Percentiles rank a stretch among this genome's conserved stretches.
These are phyloP conservation scores for Raja brachyura DNA, from an alignment of 2,113 vertebrate genomes.

Conservation along the genomic window DNA sequence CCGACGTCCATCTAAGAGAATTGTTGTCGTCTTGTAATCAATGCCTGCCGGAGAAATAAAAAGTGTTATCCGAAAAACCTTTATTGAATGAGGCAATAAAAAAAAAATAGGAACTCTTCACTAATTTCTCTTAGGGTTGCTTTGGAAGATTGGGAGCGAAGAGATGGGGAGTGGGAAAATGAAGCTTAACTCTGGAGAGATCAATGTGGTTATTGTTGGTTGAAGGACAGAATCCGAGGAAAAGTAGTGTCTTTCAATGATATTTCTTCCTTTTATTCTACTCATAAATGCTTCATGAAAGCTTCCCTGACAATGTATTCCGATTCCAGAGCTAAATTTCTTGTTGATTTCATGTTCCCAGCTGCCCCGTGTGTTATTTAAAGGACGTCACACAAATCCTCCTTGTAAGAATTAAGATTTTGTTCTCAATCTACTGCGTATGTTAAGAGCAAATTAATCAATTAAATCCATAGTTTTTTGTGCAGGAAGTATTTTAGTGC, in stretches of 20 bases:
- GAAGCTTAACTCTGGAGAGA: neutral
- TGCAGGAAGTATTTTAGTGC: too few species aligned
- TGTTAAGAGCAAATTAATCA: neutral
- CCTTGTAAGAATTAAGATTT: neutral
- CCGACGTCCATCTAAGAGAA: conserved; percentile 71
- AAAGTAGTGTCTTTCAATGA: neutral
- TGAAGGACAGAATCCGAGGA: neutral
- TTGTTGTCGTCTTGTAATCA: conserved; percentile 77
- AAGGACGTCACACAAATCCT: neutral
- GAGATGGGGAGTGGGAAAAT: too few species aligned
- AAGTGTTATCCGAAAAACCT: neutral
- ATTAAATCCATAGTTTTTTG: neutral
- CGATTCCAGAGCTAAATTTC: neutral
- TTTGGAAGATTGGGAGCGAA: neutral
- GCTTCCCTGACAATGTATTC: neutral
- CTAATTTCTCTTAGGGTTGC: neutral
- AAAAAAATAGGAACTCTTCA: neutral
- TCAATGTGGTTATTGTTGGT: neutral
- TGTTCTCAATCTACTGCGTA: neutral
- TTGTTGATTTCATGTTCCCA: neutral
- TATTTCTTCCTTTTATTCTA: neutral
- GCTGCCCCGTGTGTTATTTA: neutral
- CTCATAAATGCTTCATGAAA: neutral
- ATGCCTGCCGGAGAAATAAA: conserved; percentile 58
- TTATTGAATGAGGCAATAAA: neutral